phyloP scores from a whole-genome alignment of 1,140 invertebrate genomes.

The Dreissena rostriformis region DNA sequence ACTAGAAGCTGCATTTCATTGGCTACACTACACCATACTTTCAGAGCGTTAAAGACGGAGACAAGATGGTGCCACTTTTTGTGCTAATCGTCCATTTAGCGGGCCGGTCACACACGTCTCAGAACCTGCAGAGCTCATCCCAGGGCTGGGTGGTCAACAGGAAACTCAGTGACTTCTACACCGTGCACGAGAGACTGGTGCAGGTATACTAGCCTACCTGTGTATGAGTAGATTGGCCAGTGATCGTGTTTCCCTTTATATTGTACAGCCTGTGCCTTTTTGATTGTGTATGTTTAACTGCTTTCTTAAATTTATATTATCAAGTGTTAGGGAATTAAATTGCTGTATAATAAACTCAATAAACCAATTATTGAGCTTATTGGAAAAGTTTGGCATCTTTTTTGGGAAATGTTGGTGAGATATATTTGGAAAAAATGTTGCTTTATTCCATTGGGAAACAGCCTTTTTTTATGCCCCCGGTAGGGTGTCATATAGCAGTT shows the following conservation, averaged over 20 bases:
- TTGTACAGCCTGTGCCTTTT: too few species aligned
- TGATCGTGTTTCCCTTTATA: too few species aligned
- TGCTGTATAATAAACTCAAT: too few species aligned
- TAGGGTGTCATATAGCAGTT: too few species aligned
- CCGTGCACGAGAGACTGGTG: slow-evolving; percentile 91
- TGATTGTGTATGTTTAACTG: too few species aligned
- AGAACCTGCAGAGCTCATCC: slow-evolving; percentile 61
- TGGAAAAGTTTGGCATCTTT: too few species aligned
- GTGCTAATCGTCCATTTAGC: slow-evolving; percentile 90
- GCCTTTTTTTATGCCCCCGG: neutral
- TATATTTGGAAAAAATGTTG: neutral
- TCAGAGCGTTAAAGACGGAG: slow-evolving; percentile 84
- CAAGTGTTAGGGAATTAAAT: too few species aligned
- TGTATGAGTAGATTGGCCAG: too few species aligned
- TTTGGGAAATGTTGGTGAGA: too few species aligned
- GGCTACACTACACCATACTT: slow-evolving; percentile 1
- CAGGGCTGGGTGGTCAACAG: slow-evolving; percentile 90
- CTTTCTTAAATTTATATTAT: too few species aligned
- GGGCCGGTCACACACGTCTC: slow-evolving; percentile 76
- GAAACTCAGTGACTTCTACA: slow-evolving; percentile 91
- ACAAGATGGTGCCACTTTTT: slow-evolving; percentile 87
- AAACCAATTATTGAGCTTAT: too few species aligned
- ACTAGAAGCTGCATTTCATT: neutral
- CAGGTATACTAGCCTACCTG: slow-evolving; percentile 66
- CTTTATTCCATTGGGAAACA: neutral